Conservation (phyloP, 2,888 invertebrate genomes). For the Eupithecia subumbrata region DNA sequence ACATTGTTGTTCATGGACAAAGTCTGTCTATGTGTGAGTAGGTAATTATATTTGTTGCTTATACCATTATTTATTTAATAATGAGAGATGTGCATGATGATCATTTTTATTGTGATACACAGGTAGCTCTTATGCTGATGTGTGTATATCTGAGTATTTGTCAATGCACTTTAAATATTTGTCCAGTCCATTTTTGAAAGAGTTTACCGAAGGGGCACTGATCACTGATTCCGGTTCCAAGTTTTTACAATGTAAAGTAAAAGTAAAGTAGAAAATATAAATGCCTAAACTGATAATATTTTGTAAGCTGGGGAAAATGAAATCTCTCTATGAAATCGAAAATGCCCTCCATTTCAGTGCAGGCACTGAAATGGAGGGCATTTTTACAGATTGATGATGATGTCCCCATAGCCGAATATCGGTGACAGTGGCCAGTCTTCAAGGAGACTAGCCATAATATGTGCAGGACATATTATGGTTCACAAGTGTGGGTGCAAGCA, state of each 20-base stretch:
- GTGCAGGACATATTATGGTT: background rate
- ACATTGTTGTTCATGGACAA: slow-evolving; percentile 16
- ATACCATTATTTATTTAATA: background rate
- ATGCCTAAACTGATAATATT: background rate
- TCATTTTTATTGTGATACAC: too few species aligned
- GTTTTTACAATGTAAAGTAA: too few species aligned
- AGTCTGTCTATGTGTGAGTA: background rate
- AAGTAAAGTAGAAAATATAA: too few species aligned
- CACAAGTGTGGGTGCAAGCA: background rate
- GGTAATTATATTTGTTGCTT: background rate
- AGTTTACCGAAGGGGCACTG: too few species aligned
- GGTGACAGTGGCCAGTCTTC: too few species aligned
- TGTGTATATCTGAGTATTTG: too few species aligned
- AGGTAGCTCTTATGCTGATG: too few species aligned
- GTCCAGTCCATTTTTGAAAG: too few species aligned
- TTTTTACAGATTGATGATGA: background rate
- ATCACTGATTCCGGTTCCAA: too few species aligned
- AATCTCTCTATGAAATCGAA: too few species aligned
- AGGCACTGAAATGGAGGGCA: background rate
- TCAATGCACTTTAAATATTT: too few species aligned
- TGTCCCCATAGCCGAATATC: background rate
- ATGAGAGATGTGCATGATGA: background rate
- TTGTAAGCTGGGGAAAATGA: background rate
- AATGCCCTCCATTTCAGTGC: too few species aligned
- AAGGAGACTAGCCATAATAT: background rate